Evolutionary conservation across 2,113 vertebrate species (phyloP).

Genomic region (Dolichallabes microphthalmus): DNA sequence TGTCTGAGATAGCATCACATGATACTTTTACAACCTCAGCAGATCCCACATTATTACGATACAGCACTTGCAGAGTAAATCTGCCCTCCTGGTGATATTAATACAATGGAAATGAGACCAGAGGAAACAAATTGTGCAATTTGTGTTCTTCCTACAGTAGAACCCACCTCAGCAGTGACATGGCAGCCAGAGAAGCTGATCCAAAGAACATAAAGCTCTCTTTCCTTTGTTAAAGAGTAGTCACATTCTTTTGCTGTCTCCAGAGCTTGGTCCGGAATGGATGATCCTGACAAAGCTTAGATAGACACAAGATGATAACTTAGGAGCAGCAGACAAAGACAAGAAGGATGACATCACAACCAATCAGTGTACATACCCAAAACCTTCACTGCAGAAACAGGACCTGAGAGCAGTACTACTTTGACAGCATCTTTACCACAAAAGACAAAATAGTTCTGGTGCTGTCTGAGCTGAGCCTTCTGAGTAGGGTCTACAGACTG

Average conservation of each 20-base stretch:
- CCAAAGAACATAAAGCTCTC: conserved; percentile 36
- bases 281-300: conserved; percentile 35
- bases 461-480: background rate
- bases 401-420: conserved; percentile 46
- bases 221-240: conserved; percentile 42
- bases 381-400: conserved; percentile 50
- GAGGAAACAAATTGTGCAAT: background rate
- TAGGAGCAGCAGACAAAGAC: background rate
- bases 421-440: conserved; percentile 21
- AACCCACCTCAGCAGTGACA: conserved; percentile 55
- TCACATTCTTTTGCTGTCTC: conserved; percentile 50
- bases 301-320: background rate
- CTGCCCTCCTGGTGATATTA: conserved; percentile 44
- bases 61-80: conserved; percentile 59
- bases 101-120: background rate
- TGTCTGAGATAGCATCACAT: conserved; percentile 41
- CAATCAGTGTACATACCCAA: conserved; percentile 53
- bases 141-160: background rate
- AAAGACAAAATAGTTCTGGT: background rate
- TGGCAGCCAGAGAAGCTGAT: conserved; percentile 62
- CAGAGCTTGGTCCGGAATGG: conserved; percentile 14
- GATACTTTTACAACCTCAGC: conserved; percentile 29
- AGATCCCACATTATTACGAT: conserved; percentile 20
- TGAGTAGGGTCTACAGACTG: background rate
- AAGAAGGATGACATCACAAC: background rate